Evolutionary conservation across 2,797 vertebrate genomes (phyloP), one percentile per base, ranked within the genome.

Genomic region (Peromyscus melanophrys): DNA sequence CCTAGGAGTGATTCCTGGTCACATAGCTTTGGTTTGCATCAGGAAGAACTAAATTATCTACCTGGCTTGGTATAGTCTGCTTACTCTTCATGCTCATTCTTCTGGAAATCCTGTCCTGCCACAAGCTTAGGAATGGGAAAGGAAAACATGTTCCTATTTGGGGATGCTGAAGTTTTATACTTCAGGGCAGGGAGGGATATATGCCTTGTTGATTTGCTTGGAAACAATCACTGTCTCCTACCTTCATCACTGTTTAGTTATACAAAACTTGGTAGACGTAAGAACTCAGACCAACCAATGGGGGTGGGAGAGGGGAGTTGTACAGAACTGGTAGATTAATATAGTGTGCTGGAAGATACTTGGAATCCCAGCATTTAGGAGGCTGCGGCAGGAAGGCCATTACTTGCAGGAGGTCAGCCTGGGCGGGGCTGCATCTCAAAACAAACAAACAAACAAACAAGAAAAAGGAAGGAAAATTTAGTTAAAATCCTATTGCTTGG

Each of bases 221-320:
- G 81, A 97, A 96, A 92, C 29, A 80, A 57, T 73, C 52, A 12
- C 17, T 13, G 4, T 59, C 31, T n/a, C 29, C 9, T 29, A 55
- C 16, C 52, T 69, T 27, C 49, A 27, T 95, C 63, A 83, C 69
- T 90, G 81, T 91, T n/a, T 73, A 83, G 88, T n/a, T 27, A 69
- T 73, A 37, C 31, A 95, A 96, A 95, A 89, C 46, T 23, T 83
- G n/a, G 97, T 90, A 94, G 97, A 97, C 96, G 84, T 91, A 83
- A 91, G 34, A 37, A 52, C 85, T 95, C 81, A 97, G 76, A 96
- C 91, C 75, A 40, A 31, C 29, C 61, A 73, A 21, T 23, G 17
- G 43, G 19, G 29, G 63, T 7, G 9, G 29, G 3, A 29, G 11
- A 12, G 3, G 37, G 57, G 2, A 5, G 3, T 0, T 29, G 34